These are phyloP conservation scores for Urocyon cinereoargenteus DNA, from an alignment of 2,797 vertebrate species.

Conservation along the genomic window DNA sequence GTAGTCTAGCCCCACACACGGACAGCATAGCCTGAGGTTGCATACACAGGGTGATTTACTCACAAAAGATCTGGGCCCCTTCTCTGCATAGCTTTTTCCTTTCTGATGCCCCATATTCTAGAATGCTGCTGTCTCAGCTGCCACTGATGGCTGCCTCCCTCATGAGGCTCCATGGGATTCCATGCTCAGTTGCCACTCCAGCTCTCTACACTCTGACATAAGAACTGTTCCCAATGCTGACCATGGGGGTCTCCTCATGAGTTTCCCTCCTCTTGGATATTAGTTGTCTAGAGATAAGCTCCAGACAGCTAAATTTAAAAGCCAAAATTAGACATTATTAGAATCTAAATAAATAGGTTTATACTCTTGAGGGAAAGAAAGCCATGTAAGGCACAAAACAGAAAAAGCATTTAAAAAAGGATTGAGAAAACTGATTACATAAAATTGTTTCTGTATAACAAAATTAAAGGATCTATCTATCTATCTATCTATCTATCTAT, in stretches of 20 bases:
- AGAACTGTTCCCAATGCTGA: background rate
- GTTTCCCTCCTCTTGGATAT: background rate
- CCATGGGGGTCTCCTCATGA: background rate
- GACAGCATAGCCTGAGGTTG: background rate
- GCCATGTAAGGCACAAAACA: background rate
- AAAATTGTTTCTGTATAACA: slow-evolving; percentile 1
- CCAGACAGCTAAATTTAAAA: background rate
- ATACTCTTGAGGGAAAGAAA: background rate
- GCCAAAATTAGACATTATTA: slow-evolving; percentile 5
- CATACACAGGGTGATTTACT: background rate
- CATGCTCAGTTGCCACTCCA: background rate
- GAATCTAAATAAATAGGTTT: background rate
- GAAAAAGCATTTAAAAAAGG: background rate
- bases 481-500: no score
- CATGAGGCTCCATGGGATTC: background rate
- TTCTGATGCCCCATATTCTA: background rate
- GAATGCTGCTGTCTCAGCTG: background rate
- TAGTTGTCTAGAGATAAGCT: background rate
- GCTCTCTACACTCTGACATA: background rate
- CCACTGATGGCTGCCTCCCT: background rate
- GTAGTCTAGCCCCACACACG: background rate
- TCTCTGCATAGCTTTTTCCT: background rate
- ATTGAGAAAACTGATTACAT: background rate
- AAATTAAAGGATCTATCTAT: background rate
- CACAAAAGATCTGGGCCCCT: no score